These are phyloP conservation scores for Nothoprocta pentlandii DNA, from an alignment of 2,113 vertebrate species.

Conservation along the genomic window DNA sequence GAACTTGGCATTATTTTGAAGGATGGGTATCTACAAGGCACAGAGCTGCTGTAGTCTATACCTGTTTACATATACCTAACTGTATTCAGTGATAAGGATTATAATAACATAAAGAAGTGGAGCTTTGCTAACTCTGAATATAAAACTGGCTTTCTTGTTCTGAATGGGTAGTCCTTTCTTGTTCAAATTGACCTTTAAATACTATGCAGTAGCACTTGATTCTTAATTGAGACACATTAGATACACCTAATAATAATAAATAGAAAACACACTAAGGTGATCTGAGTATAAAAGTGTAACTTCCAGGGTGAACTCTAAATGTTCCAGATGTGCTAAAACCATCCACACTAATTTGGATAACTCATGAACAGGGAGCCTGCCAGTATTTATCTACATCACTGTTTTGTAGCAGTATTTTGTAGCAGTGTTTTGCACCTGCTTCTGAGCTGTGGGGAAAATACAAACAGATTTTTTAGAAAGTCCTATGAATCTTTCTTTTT, in stretches of 20 bases:
- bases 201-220: background rate
- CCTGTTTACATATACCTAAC: background rate
- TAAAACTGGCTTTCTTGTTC: background rate
- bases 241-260: background rate
- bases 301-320: constrained; percentile 22
- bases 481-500: background rate
- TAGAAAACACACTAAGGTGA: background rate
- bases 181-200: background rate
- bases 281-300: background rate
- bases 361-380: constrained; percentile 32
- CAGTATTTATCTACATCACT: background rate
- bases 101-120: background rate
- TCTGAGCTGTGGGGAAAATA: constrained; percentile 17
- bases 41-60: background rate
- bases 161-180: background rate
- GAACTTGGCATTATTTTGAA: background rate
- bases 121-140: background rate
- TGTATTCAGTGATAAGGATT: background rate
- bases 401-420: background rate
- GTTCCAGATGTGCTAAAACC: constrained; percentile 49
- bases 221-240: background rate
- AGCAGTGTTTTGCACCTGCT: constrained; percentile 21
- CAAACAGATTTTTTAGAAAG: background rate
- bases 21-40: background rate
- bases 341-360: constrained; percentile 47